A percentile compares a stretch with the other conserved stretches of the same genome.
Evolutionary conservation across 2,888 invertebrate species (phyloP).

Genomic region (Eilema sororculum): DNA sequence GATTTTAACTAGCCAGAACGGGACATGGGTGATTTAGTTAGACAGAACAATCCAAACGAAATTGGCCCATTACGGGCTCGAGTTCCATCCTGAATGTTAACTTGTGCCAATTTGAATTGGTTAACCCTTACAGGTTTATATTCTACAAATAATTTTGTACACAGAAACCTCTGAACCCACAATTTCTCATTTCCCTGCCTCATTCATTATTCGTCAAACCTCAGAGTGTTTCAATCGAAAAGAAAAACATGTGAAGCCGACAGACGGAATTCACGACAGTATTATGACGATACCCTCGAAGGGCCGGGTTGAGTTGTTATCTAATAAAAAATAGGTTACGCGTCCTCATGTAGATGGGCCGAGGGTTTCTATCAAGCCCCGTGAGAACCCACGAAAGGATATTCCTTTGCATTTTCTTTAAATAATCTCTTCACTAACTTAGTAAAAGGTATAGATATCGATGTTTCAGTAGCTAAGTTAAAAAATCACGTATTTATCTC

Average conservation of each 20-base stretch:
- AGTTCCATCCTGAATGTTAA: neutral
- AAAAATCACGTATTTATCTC: too few relatives aligned
- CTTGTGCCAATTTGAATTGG: constrained; percentile 1
- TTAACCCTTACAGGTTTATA: neutral
- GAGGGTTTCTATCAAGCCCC: constrained; percentile 66
- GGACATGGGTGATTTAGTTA: neutral
- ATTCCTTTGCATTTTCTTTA: constrained; percentile 22
- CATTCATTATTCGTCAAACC: constrained; percentile 11
- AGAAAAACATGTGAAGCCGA: constrained; percentile 31
- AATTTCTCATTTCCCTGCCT: neutral
- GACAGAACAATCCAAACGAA: neutral
- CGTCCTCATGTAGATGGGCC: constrained; percentile 65
- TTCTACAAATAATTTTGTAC: neutral
- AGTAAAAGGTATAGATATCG: neutral
- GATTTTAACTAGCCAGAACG: neutral
- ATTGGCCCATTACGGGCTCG: neutral
- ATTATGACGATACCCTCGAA: constrained; percentile 29
- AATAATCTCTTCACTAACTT: constrained; percentile 3
- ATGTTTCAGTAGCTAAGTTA: neutral
- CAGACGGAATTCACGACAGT: constrained; percentile 25
- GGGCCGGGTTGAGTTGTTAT: constrained; percentile 50
- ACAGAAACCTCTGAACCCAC: neutral
- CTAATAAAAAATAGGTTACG: constrained; percentile 60
- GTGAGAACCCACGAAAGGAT: constrained; percentile 44
- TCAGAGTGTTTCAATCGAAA: constrained; percentile 7